These are phyloP conservation scores for Carassius auratus DNA, from an alignment of 2,113 vertebrate genomes.

Conservation along the genomic window DNA sequence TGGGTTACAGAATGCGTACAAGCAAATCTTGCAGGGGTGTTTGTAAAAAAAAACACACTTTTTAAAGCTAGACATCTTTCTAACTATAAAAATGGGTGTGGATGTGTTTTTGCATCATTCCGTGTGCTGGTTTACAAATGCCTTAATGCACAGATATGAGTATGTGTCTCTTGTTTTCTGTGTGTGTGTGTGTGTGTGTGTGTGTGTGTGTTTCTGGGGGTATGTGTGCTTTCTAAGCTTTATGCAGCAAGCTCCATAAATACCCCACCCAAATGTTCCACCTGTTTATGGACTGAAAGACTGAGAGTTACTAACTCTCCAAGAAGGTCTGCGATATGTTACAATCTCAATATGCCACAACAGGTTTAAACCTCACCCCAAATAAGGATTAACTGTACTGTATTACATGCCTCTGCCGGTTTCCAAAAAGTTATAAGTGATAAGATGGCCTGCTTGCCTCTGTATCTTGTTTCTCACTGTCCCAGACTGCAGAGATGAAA, in stretches of 20 bases:
- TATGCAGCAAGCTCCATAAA: slow-evolving; percentile 60
- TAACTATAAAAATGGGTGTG: not conserved
- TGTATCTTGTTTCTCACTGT: slow-evolving; percentile 7
- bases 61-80: not conserved
- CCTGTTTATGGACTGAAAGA: slow-evolving; percentile 39
- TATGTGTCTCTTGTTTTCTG: not conserved
- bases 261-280: slow-evolving; percentile 61
- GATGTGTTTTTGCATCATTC: not conserved
- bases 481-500: slow-evolving; percentile 52
- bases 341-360: slow-evolving; percentile 25
- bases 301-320: slow-evolving; percentile 18
- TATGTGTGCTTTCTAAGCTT: not conserved
- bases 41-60: not conserved
- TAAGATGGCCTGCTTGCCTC: not conserved
- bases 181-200: slow-evolving; percentile 5
- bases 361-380: slow-evolving; percentile 36
- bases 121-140: not conserved
- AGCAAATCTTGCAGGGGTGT: not conserved
- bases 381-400: slow-evolving; percentile 39
- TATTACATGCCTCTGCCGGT: slow-evolving; percentile 1
- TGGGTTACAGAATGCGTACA: not conserved
- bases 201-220: too few relatives aligned
- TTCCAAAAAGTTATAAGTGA: not conserved
- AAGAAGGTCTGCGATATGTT: not conserved
- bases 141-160: not conserved